Evolutionary conservation across 1,140 invertebrate genomes (phyloP), one percentile per base, ranked within the genome.

Genomic region (Drosophila ananassae): DNA sequence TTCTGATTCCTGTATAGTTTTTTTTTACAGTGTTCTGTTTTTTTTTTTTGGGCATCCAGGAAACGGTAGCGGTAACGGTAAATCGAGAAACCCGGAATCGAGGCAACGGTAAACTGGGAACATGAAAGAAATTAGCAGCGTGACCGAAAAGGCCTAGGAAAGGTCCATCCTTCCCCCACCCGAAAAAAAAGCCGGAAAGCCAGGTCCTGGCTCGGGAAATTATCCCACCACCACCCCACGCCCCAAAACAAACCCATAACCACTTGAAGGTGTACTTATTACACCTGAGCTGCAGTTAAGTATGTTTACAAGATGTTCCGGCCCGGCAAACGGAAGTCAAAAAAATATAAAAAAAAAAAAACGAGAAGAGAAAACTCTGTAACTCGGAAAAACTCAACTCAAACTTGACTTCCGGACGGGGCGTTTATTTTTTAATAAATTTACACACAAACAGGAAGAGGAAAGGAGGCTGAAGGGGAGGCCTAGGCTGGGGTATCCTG

Each of bases 271-370:
- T 59, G 59, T 72, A 87, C 82, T 87, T 87, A 87, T 87, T 87
- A 87, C 82, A 87, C 82, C 82, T 87, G 82, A 87, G 82, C 83
- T 87, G 82, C 82, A 89, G 78, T 83, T 87, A 87, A 87, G 82
- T 87, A 87, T 87, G 82, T 87, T 87, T 87, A 87, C 82, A 87
- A 87, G 82, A 87, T 82, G 82, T 87, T 87, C 61, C 60, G 66
- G 60, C 73, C 79, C 79, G 62, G n/a, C 6, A 21, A 13, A 44
- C 41, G 41, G 41, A 44, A 44, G 41, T 21, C 39, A 41, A 9
- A 17, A 44, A 44, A 9, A 17, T 21, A 44, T n/a, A 17, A 13
- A 13, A n/a, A 37, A 37, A 37, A 37, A 37, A 37, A 37, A 37
- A 37, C 12, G 2, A 32, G 9, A 32, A 12, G 8, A 10, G 41